Evolutionary conservation across 2,797 vertebrate genomes (phyloP).

Genomic region (Silurus lanzhouensis): DNA sequence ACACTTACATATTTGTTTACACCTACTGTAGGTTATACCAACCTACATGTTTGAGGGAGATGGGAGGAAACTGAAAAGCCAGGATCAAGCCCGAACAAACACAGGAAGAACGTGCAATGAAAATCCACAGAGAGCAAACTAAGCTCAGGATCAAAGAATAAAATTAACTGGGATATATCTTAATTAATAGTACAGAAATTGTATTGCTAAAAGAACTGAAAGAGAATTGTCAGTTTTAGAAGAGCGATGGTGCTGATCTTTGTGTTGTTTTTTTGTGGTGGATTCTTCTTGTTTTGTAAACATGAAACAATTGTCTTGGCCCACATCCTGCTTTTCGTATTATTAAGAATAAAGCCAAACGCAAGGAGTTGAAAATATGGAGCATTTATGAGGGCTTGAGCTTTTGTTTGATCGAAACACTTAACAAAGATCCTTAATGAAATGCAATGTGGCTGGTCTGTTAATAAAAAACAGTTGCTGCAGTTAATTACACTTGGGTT

Average conservation of each 20-base stretch:
- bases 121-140: no score
- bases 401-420: slow-evolving; percentile 19
- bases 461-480: slow-evolving; percentile 24
- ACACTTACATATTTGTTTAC: neutral
- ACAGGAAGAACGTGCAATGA: neutral
- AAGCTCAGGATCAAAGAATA: neutral
- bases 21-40: neutral
- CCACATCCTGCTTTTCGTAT: neutral
- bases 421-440: slow-evolving; percentile 35
- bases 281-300: neutral
- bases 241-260: no score
- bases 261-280: no score
- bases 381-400: neutral
- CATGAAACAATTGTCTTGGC: neutral
- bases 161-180: neutral
- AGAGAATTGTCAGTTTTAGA: neutral
- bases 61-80: neutral
- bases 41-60: neutral
- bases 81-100: neutral
- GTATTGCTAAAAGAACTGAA: no score
- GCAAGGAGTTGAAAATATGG: neutral
- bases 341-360: neutral
- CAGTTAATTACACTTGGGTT: slow-evolving; percentile 35
- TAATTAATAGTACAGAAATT: neutral
- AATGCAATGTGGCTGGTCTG: slow-evolving; percentile 6